Conservation (phyloP, 2,888 invertebrate species). For the Drosophila quasianomalipes region DNA sequence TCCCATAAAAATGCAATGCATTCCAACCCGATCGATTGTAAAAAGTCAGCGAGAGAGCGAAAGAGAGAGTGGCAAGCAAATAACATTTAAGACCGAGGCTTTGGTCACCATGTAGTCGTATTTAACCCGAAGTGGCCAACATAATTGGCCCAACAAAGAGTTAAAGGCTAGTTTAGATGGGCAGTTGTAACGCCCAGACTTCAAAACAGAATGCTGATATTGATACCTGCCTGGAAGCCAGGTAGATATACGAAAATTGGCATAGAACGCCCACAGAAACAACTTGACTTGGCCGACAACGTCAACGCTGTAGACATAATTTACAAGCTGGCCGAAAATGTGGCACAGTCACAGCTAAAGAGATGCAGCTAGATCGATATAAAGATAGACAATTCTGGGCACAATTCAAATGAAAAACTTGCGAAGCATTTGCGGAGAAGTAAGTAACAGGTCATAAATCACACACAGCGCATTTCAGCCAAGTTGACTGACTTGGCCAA, state of each 20-base stretch:
- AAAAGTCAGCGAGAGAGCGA: constrained; percentile 52
- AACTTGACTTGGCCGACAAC: constrained; percentile 73
- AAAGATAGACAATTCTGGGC: constrained; percentile 26
- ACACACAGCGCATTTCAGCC: constrained; percentile 43
- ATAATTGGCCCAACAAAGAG: constrained; percentile 75
- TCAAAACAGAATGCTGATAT: background rate
- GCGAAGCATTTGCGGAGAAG: constrained; percentile 42
- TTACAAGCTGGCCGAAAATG: constrained; percentile 60
- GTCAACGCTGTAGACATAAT: constrained; percentile 62
- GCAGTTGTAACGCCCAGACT: constrained; percentile 50
- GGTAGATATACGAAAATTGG: constrained; percentile 20
- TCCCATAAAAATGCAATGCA: constrained; percentile 21
- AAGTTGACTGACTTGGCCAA: constrained; percentile 58
- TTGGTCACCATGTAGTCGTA: constrained; percentile 7
- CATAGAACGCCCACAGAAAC: constrained; percentile 77
- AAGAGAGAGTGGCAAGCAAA: constrained; percentile 24
- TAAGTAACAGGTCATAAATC: constrained; percentile 74
- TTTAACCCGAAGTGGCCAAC: constrained; percentile 73
- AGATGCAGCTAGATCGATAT: constrained; percentile 31
- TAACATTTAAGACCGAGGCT: constrained; percentile 12
- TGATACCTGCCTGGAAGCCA: constrained; percentile 6
- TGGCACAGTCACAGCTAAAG: constrained; percentile 44
- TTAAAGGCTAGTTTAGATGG: constrained; percentile 58
- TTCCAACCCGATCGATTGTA: constrained; percentile 43
- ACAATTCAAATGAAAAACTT: constrained; percentile 72